Evolutionary conservation across 2,797 vertebrate species (phyloP), one percentile per base, ranked within the genome.

Genomic region (Myripristis murdjan): DNA sequence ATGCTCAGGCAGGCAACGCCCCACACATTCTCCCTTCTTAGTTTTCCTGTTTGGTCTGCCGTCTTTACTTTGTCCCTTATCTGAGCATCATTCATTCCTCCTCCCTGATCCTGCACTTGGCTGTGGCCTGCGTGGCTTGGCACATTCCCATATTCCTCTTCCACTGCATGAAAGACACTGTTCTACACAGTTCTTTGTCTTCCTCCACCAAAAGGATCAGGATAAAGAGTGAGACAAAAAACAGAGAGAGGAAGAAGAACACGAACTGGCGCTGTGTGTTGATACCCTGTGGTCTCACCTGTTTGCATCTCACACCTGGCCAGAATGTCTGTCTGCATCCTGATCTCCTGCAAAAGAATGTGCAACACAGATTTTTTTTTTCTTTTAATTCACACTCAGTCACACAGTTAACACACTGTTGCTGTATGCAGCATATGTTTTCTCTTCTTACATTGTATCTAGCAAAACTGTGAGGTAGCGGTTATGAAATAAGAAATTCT

Each of bases 31-130:
- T 87, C 80, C 82, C 84, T 63, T 87, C 83, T 74, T 91, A 81
- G 87, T 91, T 92, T 95, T 95, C 94, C 93, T 95, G 94, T 95
- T 95, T 95, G 93, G 94, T 94, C 94, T 95, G 91, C 91, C 91
- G 87, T 90, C 91, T 90, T 91, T 91, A 85, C 90, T 93, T 90
- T 91, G 85, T 86, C 84, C 83, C 92, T 95, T 94, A 94, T 95
- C 94, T 90, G 81, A 89, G 86, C 84, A 93, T 94, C 93, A 87
- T 92, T 94, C 93, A 92, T 94, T 94, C 93, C 93, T 93, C 81
- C 81, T 90, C 82, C 75, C 86, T 92, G 92, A 93, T 94, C 89
- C 91, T 85, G 83, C 80, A 63, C 86, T 94, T 92, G 93, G 92
- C 93, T 91, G 76, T 80, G 77, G 80, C 88, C 87, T 90, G 83